Conservation (phyloP, 2,888 invertebrate species). For the Caenorhabditis doughertyi region DNA sequence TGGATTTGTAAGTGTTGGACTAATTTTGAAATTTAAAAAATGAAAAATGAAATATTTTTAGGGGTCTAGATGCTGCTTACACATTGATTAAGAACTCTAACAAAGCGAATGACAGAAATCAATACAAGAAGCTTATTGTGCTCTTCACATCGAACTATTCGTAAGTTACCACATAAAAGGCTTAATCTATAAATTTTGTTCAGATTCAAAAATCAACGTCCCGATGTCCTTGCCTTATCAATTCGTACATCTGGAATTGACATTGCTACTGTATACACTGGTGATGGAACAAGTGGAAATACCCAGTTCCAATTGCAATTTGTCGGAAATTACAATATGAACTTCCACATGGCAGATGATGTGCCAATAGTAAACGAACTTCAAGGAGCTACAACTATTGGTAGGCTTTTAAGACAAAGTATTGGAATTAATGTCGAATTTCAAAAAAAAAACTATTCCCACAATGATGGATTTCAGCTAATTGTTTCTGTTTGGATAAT, state of each 20-base stretch:
- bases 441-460: too few relatives aligned
- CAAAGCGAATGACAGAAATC: not conserved
- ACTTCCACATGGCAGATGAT: slow-evolving; percentile 22
- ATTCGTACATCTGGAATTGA: slow-evolving; percentile 24
- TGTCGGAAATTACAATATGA: slow-evolving; percentile 33
- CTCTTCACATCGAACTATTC: slow-evolving; percentile 36
- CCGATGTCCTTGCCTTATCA: slow-evolving; percentile 18
- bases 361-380: slow-evolving; percentile 1
- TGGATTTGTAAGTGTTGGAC: slow-evolving; percentile 13
- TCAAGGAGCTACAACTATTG: slow-evolving; percentile 17
- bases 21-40: too few relatives aligned
- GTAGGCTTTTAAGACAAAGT: not conserved
- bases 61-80: slow-evolving; percentile 14
- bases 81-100: slow-evolving; percentile 15
- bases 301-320: not conserved
- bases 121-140: slow-evolving; percentile 20
- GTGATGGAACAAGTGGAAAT: slow-evolving; percentile 8
- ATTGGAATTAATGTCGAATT: not conserved
- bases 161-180: not conserved
- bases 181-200: not conserved
- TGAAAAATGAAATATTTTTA: too few relatives aligned
- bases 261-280: slow-evolving; percentile 37
- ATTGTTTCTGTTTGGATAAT: slow-evolving; percentile 29
- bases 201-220: slow-evolving; percentile 31
- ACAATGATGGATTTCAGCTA: too few relatives aligned